Base-by-base conservation (phyloP, 2,113 vertebrate species). In the Salvelinus fontinalis region DNA sequence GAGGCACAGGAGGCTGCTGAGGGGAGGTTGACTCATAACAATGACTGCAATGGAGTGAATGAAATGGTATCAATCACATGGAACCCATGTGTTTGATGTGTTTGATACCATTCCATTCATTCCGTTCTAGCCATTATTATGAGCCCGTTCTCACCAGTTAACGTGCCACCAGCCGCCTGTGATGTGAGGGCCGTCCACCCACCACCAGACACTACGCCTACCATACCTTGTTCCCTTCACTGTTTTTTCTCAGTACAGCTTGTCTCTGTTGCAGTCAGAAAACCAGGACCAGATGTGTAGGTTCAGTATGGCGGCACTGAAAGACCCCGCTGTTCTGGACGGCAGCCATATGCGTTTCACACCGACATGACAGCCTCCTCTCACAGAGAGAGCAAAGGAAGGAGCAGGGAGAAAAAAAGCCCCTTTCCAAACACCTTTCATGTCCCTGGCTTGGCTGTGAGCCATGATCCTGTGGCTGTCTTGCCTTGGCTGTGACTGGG, bases 271-370 rank as follows among this genome's bases (percentile, higher is more conserved):
- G 39, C 39, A 44, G 39, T 44, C 39, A 44, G 39, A 44, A 44
- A 44, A 91, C 83, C 81, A 88, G 85, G 86, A 87, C 86, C 91
- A 92, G 91, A 91, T 92, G 91, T 92, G 84, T 65, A 70, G 80
- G 57, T 59, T 71, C 27, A 9, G 39, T 74, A 74, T 71, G 62
- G 73, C 71, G 73, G 73, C 5, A 74, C 48, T 76, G 71, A 89
- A 90, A 91, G 89, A 87, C 73, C 79, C 77, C 34, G 87, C 88
- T 91, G 88, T 87, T 88, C 81, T 73, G 82, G 82, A 69, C 57
- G 79, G 68, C 57, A 79, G 85, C 81, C 69, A 83, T 69, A 83
- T 79, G 80, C 76, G 90, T 87, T 90, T 91, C 85, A 90, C 74
- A 85, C 83, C 85, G 79, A 80, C 83, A 84, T 84, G 81, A 79